Evolutionary conservation across 2,113 vertebrate genomes (phyloP), one percentile per base, ranked within the genome.

Genomic region (Ptilorrhoa leucosticta): DNA sequence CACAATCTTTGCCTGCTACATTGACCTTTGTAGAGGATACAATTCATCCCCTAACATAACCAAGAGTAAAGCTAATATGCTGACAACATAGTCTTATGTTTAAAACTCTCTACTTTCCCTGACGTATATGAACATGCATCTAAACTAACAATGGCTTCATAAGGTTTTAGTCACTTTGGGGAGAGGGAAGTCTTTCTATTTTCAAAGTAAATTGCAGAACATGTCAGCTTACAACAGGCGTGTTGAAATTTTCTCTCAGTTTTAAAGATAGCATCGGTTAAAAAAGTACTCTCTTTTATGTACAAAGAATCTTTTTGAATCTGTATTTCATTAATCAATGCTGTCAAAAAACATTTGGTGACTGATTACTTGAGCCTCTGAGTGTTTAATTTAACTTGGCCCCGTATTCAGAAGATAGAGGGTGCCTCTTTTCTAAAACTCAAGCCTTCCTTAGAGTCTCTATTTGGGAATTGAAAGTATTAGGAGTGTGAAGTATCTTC

Each of bases 1-100:
- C 81, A 39, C 64, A 90, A 70, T 90, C 64, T 87, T 95, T 93
- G 28, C 42, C 63, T 89, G 70, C n/a, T 84, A 93, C 57, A 72
- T 23, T 97, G 94, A 71, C 54, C 83, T 97, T 96, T 97, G 66
- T 53, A 93, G 87, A 93, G 73, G 91, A 94, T 84, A 88, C 42
- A 89, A 65, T 95, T 97, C 92, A 94, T 94, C 72, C 94, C 60
- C 21, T 91, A 93, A 93, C 28, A 61, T 84, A 95, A 94, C 39
- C 1, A 35, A 56, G 58, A 90, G 33, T 39, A 93, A 53, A 90
- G 31, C 35, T 82, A 88, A 77, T 89, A 89, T 63, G 24, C 65
- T 89, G 61, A 75, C 60, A 91, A 30, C 9, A 40, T 3, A 33
- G 6, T 73, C 27, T 63, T n/a, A 37, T 19, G 8, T 87, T 94